Evolutionary conservation across 2,113 vertebrate species (phyloP).

Genomic region (Eudyptes chrysolophus): DNA sequence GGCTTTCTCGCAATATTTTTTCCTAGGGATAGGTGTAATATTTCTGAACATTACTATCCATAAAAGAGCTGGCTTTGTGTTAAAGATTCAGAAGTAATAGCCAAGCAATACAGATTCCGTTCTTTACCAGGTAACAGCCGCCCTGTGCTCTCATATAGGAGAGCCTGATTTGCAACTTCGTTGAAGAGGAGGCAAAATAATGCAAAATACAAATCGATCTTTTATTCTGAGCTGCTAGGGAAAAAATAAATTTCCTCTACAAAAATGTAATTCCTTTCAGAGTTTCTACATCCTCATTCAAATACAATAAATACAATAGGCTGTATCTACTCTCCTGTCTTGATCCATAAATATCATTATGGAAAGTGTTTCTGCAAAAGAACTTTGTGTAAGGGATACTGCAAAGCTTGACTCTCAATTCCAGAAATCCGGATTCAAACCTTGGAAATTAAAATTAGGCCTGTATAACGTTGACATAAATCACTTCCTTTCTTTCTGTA

Average conservation of each 20-base stretch:
- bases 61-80: background rate
- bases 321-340: background rate
- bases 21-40: background rate
- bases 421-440: background rate
- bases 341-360: background rate
- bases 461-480: background rate
- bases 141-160: background rate
- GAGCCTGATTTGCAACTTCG: background rate
- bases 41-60: background rate
- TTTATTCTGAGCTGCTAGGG: background rate
- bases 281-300: background rate
- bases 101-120: background rate
- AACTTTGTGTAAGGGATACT: background rate
- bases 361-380: slow-evolving; percentile 4
- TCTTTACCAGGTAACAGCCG: background rate
- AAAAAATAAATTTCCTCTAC: slow-evolving; percentile 17
- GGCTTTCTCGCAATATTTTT: background rate
- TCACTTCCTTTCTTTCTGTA: background rate
- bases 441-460: background rate
- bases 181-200: background rate
- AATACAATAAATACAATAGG: background rate
- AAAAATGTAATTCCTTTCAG: slow-evolving; percentile 6
- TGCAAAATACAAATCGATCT: background rate
- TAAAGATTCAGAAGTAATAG: background rate
- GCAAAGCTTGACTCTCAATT: background rate